Conservation (phyloP, 2,888 invertebrate species). For the Monoplex corrugatus region DNA sequence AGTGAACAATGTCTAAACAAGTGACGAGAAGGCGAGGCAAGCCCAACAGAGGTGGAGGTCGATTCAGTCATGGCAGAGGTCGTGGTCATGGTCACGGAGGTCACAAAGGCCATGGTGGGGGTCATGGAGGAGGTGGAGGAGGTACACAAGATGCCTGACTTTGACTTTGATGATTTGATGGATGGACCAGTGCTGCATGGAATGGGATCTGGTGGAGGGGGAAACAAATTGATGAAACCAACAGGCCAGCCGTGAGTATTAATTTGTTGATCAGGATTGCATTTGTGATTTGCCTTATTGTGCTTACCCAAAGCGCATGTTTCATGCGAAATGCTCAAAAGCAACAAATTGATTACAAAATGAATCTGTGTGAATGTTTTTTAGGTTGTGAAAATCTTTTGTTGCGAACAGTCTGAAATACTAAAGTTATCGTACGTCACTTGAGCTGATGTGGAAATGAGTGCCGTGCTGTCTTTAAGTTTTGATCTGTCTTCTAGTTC, state of each 20-base stretch:
- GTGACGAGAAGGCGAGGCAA: slow-evolving; percentile 61
- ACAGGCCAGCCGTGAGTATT: slow-evolving; percentile 40
- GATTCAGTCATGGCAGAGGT: slow-evolving; percentile 62
- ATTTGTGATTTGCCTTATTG: no score
- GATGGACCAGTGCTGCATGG: slow-evolving; percentile 62
- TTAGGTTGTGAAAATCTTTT: no score
- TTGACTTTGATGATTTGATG: slow-evolving; percentile 62
- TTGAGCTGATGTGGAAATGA: no score
- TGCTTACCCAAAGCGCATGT: no score
- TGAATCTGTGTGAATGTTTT: no score
- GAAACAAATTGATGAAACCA: slow-evolving; percentile 43
- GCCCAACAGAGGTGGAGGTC: slow-evolving; percentile 75
- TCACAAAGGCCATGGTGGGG: slow-evolving; percentile 44
- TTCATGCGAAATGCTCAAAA: no score
- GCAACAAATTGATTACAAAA: no score
- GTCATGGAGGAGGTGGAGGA: slow-evolving; percentile 12
- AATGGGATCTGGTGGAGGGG: slow-evolving; percentile 52
- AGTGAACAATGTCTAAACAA: not conserved
- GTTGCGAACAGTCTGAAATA: no score
- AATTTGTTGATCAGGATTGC: not conserved
- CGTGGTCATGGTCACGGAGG: slow-evolving; percentile 57
- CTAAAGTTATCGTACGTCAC: no score
- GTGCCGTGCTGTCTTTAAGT: no score
- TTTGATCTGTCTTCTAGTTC: no score
- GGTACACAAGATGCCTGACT: slow-evolving; percentile 41